Base-by-base conservation (phyloP, 2,888 invertebrate species). In the Oxyteleia sp. region DNA sequence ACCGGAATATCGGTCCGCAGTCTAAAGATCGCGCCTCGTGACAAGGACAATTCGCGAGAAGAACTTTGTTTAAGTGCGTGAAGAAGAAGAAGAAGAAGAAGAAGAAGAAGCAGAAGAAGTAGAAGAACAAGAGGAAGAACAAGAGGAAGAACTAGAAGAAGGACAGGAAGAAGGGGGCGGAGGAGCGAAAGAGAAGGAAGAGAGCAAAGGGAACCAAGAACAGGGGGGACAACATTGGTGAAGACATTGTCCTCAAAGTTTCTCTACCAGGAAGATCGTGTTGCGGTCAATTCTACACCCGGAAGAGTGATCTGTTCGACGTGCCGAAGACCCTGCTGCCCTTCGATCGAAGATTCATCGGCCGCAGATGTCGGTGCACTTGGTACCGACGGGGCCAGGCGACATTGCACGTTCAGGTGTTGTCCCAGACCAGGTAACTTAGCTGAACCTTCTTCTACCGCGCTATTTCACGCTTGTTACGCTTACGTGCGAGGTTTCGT, bases 381-480 rank as follows among this genome's bases (percentile, higher is more conserved):
- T 94, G 94, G 94, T 94, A 94, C 94, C 94, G 94, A 94, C 85
- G 88, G 88, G 94, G 93, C 94, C 94, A 15, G 94, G 94, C 94
- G 94, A 94, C 94, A 94, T 95, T 94, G 94, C 95, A 95, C 94
- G 95, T 95, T 94, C 95, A 92, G 94, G 95, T 95, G 95, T 95
- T 95, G 94, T 94, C 94, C 94, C 95, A 95, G 94, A 13, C 35
- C 55, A 95, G 95, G 95, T 93, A 95, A 95, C 94, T 94, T n/a
- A n/a, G n/a, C n/a, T 94, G 94, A 94, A 94, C 94, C 18, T 16
- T 13, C 94, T 53, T 7, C 32, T 16, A 8, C 7, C 57, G 35
- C 35, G 38, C 20, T 20, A 49, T 49, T 11, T 38, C 41, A 94
- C 94, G 94, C 94, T 94, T 94, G 94, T 18, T 45, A n/a, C 55